A percentile compares a stretch with the other conserved stretches of the same genome.
Conservation (phyloP, 2,113 vertebrate species). For the Mus spicilegus region DNA sequence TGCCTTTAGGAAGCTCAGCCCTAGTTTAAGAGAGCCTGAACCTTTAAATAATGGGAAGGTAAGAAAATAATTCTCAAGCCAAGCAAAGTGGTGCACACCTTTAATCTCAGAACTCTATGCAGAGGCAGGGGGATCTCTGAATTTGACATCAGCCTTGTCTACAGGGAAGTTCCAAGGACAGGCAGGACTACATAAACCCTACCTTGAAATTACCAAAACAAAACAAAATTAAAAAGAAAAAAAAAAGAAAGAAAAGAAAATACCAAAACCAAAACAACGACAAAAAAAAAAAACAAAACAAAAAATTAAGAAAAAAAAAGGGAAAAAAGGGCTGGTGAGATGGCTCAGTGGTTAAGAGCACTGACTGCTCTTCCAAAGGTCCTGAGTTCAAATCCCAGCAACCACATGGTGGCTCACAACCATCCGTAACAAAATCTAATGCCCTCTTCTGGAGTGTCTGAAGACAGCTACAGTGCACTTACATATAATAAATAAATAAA, state of each 20-base stretch:
- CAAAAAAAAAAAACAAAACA: not conserved
- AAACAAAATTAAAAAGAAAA: not conserved
- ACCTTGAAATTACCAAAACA: not conserved
- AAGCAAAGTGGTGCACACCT: not conserved
- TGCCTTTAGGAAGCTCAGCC: conserved; percentile 66
- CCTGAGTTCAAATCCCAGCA: no score
- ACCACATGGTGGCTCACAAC: no score
- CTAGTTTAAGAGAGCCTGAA: conserved; percentile 17
- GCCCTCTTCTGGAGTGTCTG: no score
- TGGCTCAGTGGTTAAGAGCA: no score
- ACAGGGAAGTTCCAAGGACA: not conserved
- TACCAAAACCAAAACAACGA: not conserved
- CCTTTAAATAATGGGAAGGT: conserved; percentile 21
- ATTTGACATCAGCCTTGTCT: not conserved
- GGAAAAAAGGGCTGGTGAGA: no score
- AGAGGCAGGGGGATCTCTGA: not conserved
- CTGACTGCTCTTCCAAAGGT: no score
- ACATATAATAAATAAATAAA: no score
- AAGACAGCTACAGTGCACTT: no score
- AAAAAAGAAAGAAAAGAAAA: no score
- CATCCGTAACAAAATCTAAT: no score
- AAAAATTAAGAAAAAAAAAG: not conserved
- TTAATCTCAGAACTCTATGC: not conserved
- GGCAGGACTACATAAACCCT: not conserved
- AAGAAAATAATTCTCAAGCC: conserved; percentile 33